Evolutionary conservation across 1,140 invertebrate species (phyloP), one percentile per base, ranked within the genome.

Genomic region (Ladona fulva): DNA sequence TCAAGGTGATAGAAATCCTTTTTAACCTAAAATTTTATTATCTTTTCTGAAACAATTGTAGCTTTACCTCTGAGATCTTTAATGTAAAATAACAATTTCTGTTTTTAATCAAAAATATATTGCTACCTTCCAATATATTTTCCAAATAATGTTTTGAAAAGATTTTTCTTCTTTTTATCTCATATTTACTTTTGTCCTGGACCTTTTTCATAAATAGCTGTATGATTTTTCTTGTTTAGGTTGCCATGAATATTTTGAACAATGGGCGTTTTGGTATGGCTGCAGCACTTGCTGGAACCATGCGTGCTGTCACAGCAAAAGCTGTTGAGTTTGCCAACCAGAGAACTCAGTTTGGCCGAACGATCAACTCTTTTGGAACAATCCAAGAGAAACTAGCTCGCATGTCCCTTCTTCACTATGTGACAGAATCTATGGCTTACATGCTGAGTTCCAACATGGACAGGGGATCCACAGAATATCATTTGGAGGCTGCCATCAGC

Each of bases 251-350:
- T 84, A 99, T 99, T 85, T 87, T 99, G 16, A 99, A 99, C 85
- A 99, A 98, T 86, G 98, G 98, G 25, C 88, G 98, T 77, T 99
- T 99, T 88, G 97, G 98, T 79, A 99, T 99, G 97, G 95, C 93
- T 74, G 96, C 96, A 24, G 94, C 92, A 74, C 86, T 99, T 42
- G 90, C 95, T 12, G 98, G 98, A 76, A 98, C 96, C 0, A 97
- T 98, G 96, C 91, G 91, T 81, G 86, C 89, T 74, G 96, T 94
- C 80, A 95, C 98, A 66, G 88, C 91, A 82, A 94, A 96, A 86
- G 94, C 98, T 0, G 91, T 94, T 22, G 95, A 97, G 73, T 94
- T 97, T 87, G 97, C 97, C 24, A 93, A 92, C 24, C 91, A 91
- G 79, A 88, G 98, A 75, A 87, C 90, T 52, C 97, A 99, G 87